Base-by-base conservation (phyloP, 2,113 vertebrate genomes). In the Mobula birostris region DNA sequence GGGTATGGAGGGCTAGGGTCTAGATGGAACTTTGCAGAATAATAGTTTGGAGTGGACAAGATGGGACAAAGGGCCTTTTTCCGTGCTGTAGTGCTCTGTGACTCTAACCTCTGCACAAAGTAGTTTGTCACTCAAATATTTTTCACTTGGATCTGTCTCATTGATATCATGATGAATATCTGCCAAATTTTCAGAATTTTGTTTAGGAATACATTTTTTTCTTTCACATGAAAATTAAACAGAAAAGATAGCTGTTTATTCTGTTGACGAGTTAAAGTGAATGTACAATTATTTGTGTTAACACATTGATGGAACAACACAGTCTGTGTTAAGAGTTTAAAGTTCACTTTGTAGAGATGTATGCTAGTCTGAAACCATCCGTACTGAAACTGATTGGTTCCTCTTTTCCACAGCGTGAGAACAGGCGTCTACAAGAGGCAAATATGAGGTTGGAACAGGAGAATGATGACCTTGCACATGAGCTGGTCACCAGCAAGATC, bases 371-470 rank as follows among this genome's bases (percentile, higher is more conserved):
- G 27, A 14, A 88, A 58, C 5, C 40, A 19, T n/a, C n/a, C 5
- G 5, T 90, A 32, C 2, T 70, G 32, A 14, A 19, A 14, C 27
- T 76, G 19, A 93, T 21, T 66, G 19, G n/a, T 72, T 94, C 94
- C 91, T 11, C 66, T 63, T 68, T 94, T 32, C 94, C 36, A 66
- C 95, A 99, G 99, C 96, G 99, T 29, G 99, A 99, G 96, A 99
- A 99, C 95, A 97, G 98, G 4, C 98, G 99, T 32, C 96, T 99
- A 0, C 99, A 99, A 94, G 99, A 99, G 94, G 98, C 99, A 1
- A 99, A 99, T 97, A 99, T 99, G 98, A 98, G 99, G 0, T 95
- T 99, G 96, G 99, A 99, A 96, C 99, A 99, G 95, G 99, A 99
- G 96, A 99, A 99, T 0, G 99, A 99, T n/a, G 99, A 99, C 95